Evolutionary conservation across 2,113 vertebrate species (phyloP).

Genomic region (Aleadryas rufinucha): DNA sequence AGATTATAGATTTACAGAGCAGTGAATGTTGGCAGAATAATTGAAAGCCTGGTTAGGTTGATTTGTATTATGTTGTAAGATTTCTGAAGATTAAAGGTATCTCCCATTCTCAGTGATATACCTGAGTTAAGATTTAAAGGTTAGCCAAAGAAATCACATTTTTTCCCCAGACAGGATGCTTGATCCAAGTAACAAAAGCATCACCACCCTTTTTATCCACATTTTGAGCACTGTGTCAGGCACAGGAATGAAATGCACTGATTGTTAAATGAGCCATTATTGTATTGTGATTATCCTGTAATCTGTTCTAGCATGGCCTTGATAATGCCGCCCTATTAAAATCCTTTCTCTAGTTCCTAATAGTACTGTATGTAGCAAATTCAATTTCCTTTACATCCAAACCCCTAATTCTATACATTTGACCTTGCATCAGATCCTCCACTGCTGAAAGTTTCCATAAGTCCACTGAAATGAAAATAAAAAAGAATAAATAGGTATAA

Average conservation of each 20-base stretch:
- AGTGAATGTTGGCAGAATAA: not conserved
- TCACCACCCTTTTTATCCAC: not conserved
- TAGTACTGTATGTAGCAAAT: not conserved
- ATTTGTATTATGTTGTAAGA: not conserved
- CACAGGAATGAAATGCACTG: not conserved
- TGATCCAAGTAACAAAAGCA: not conserved
- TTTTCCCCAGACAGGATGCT: not conserved
- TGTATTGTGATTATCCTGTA: not conserved
- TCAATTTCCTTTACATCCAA: not conserved
- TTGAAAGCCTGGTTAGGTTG: not conserved
- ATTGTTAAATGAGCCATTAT: not conserved
- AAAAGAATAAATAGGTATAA: not conserved
- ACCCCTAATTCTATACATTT: not conserved
- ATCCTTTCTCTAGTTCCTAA: not conserved
- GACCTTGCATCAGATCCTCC: not conserved
- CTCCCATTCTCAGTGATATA: not conserved
- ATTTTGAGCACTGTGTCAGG: not conserved
- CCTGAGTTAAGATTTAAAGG: not conserved
- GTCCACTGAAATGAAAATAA: not conserved
- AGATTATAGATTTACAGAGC: not conserved
- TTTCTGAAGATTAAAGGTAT: not conserved
- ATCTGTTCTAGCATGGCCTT: not conserved
- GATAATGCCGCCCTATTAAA: not conserved
- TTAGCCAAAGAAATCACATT: not conserved
- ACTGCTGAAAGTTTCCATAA: not conserved